A percentile compares a stretch with the other conserved stretches of the same genome.
Conservation (phyloP, 1,140 invertebrate species). For the Sarcophaga bullata region DNA sequence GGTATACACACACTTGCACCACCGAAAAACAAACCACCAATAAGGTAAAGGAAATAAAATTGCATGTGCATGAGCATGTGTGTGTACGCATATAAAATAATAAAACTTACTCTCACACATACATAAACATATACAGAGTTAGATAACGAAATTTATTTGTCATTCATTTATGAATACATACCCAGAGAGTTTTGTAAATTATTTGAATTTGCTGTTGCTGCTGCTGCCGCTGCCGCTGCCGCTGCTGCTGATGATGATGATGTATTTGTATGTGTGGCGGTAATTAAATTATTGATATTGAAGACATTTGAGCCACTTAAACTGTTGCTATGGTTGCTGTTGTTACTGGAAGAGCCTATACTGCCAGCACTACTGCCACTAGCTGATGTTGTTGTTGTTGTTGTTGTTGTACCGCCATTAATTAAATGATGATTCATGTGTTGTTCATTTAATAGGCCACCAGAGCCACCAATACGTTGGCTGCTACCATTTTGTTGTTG, state of each 20-base stretch:
- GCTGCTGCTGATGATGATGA: background rate
- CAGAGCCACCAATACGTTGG: slow-evolving; percentile 30
- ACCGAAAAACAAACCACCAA: too few relatives aligned
- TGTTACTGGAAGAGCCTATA: slow-evolving; percentile 15
- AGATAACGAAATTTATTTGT: too few relatives aligned
- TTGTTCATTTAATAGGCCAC: slow-evolving; percentile 29
- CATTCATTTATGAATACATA: background rate
- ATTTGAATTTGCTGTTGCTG: background rate
- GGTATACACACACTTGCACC: too few relatives aligned
- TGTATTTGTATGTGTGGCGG: background rate
- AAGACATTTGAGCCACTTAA: slow-evolving; percentile 22
- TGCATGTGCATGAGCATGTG: too few relatives aligned
- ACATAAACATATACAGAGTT: too few relatives aligned
- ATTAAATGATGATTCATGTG: slow-evolving; percentile 30
- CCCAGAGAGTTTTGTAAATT: background rate
- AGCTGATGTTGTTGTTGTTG: background rate
- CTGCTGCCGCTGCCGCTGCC: background rate
- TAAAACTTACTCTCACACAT: too few relatives aligned
- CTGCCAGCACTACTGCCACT: slow-evolving; percentile 13
- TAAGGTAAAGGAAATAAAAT: too few relatives aligned
- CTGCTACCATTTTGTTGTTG: slow-evolving; percentile 11
- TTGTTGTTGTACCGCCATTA: slow-evolving; percentile 7
- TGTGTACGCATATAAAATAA: too few relatives aligned
- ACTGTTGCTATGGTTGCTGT: slow-evolving; percentile 33
- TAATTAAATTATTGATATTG: slow-evolving; percentile 22